Base-by-base conservation (phyloP, 2,797 vertebrate genomes). In the Choloepus didactylus region DNA sequence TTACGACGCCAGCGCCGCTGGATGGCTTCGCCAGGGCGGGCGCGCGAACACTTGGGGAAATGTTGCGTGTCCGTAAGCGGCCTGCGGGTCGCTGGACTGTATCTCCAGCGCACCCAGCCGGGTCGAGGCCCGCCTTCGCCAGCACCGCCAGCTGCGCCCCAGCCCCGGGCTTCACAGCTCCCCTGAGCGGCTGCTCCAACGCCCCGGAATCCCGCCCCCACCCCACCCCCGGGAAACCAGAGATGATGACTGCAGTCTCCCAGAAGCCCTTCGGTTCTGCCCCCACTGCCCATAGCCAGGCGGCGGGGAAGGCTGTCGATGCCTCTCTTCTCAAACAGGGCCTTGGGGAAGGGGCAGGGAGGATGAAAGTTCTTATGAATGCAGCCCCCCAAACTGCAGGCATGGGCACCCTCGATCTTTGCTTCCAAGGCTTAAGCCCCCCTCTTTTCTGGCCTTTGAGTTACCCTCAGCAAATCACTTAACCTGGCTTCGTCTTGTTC, bases 61-160 rank as follows among this genome's bases (percentile, higher is more conserved):
- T 56, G 56, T 21, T 56, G 19, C 56, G 56, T 56, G 18, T 21
- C 56, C 6, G 18, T 18, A 6, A 6, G 56, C 56, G 19, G 19
- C 56, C 56, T 56, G 54, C 54, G 54, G 54, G 54, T 56, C 54
- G 15, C 15, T 15, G 54, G 54, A 19, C 54, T 18, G 6, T 3
- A 18, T 19, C 15, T 19, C 56, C 56, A 15, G 54, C 54, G 18
- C 56, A 21, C 56, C 56, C 56, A 18, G 56, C 56, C 19, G 56
- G 56, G 56, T 56, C 56, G 56, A 56, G 54, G 56, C 56, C 56
- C 18, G 56, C 56, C 56, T 56, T 19, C 56, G 19, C 56, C 31
- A 27, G 27, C 14, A 1, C 0, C 0, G 25, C 49, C 12, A 9
- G 11, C 29, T 46, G 56, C 11, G 8, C 56, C 54, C 4, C 31